These are phyloP conservation scores for Echinarachnius parma DNA, from an alignment of 53 echinoderm and acorn worm species.

Conservation along the genomic window DNA sequence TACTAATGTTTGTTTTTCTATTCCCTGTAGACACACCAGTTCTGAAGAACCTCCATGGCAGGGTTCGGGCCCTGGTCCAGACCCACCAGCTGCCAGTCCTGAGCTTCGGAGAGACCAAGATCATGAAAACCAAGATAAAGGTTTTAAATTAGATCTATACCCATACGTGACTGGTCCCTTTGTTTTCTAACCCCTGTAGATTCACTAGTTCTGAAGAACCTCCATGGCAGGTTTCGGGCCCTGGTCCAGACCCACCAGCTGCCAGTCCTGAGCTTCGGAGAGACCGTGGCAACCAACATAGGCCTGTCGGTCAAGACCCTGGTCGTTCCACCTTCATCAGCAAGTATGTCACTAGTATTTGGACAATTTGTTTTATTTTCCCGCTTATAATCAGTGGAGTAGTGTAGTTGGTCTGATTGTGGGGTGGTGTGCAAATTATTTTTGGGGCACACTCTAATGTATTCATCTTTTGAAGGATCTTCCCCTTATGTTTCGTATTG, in stretches of 20 bases:
- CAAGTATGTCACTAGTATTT: conserved; percentile 86
- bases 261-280: conserved; percentile 83
- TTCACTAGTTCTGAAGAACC: conserved; percentile 67
- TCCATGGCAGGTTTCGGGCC: conserved; percentile 82
- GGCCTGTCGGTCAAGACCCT: conserved; percentile 79
- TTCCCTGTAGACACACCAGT: conserved; percentile 63
- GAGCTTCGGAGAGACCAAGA: conserved; percentile 84
- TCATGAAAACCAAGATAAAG: too few relatives aligned
- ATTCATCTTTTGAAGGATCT: too few relatives aligned
- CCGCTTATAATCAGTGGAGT: too few relatives aligned
- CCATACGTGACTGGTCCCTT: neutral
- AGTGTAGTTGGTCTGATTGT: too few relatives aligned
- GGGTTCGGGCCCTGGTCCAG: conserved; percentile 82
- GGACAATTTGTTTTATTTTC: too few relatives aligned
- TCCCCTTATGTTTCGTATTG: too few relatives aligned
- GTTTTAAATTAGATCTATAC: neutral
- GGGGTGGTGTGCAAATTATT: too few relatives aligned
- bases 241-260: conserved; percentile 66
- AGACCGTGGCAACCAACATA: conserved; percentile 74
- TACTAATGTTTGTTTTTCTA: too few relatives aligned
- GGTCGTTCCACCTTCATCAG: conserved; percentile 73
- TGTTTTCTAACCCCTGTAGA: conserved; percentile 32
- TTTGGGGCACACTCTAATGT: too few relatives aligned
- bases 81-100: conserved; percentile 57
- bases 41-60: conserved; percentile 73